Percentiles rank a stretch among this genome's conserved stretches.
phyloP scores from a whole-genome alignment of 2,797 vertebrate genomes.

The Philypnodon macrostomus region DNA sequence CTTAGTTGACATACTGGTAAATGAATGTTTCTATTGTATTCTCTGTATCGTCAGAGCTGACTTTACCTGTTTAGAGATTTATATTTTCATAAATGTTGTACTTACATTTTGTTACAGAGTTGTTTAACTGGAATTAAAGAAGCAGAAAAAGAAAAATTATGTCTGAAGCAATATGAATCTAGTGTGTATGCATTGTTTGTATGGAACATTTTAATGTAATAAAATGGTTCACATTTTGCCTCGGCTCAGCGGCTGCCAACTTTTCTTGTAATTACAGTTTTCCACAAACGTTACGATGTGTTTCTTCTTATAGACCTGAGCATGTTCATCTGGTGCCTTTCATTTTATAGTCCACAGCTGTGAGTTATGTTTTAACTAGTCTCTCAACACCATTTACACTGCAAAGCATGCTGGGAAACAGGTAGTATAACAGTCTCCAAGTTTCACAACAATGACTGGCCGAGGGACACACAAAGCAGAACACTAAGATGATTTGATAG shows the following conservation, averaged over 20 bases:
- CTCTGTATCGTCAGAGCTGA: constrained; percentile 97
- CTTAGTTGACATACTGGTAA: constrained; percentile 90
- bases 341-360: constrained; percentile 3
- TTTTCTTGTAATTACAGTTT: constrained; percentile 21
- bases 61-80: constrained; percentile 97
- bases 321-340: constrained; percentile 5
- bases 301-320: constrained; percentile 15
- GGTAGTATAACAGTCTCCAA: constrained; percentile 24
- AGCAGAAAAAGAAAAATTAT: constrained; percentile 73
- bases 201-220: constrained; percentile 88
- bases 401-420: constrained; percentile 26
- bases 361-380: constrained; percentile 19
- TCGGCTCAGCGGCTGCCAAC: constrained; percentile 34
- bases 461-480: constrained; percentile 18
- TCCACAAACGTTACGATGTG: background rate
- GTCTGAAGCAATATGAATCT: constrained; percentile 94
- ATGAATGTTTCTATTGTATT: constrained; percentile 99
- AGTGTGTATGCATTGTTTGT: constrained; percentile 99
- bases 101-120: constrained; percentile 99
- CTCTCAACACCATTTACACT: background rate
- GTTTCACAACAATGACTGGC: constrained; percentile 14
- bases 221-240: constrained; percentile 81
- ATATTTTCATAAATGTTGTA: constrained; percentile 99
- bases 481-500: constrained; percentile 52
- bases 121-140: constrained; percentile 89